Evolutionary conservation across 1,140 invertebrate species (phyloP).

Genomic region (Microplitis mediator): DNA sequence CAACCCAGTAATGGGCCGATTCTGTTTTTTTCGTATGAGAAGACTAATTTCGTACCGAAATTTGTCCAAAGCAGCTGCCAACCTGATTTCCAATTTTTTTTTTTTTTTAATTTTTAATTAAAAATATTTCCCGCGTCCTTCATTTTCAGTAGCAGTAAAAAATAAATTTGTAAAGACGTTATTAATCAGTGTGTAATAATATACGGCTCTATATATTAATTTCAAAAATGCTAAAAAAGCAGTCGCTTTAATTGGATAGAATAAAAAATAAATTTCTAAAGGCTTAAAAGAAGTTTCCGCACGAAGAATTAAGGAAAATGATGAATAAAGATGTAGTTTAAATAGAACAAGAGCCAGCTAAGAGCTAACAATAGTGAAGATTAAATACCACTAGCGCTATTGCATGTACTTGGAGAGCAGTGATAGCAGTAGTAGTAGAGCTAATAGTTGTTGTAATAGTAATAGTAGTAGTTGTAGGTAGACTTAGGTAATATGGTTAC

Average conservation of each 20-base stretch:
- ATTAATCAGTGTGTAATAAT: too few species aligned
- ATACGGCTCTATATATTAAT: neutral
- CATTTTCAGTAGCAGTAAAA: too few species aligned
- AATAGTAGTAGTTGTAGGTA: neutral
- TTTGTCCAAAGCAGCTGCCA: too few species aligned
- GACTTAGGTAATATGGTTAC: slow-evolving; percentile 8
- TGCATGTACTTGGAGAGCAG: neutral
- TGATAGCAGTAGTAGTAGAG: neutral
- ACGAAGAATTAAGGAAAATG: neutral
- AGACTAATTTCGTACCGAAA: too few species aligned
- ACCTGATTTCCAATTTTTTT: too few species aligned
- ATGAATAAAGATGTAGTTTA: neutral
- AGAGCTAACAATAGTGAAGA: neutral
- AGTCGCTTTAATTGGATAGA: neutral
- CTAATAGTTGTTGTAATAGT: too few species aligned
- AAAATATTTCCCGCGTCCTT: too few species aligned
- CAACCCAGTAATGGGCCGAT: too few species aligned
- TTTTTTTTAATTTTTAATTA: too few species aligned
- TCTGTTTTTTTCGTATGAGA: too few species aligned
- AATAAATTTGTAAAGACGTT: too few species aligned
- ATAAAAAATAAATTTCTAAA: neutral
- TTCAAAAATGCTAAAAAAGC: neutral
- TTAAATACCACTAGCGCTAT: too few species aligned
- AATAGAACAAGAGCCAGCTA: neutral
- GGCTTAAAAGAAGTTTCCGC: neutral